Conservation (phyloP, 2,888 invertebrate genomes). For the Acanthosepion lycidas region DNA sequence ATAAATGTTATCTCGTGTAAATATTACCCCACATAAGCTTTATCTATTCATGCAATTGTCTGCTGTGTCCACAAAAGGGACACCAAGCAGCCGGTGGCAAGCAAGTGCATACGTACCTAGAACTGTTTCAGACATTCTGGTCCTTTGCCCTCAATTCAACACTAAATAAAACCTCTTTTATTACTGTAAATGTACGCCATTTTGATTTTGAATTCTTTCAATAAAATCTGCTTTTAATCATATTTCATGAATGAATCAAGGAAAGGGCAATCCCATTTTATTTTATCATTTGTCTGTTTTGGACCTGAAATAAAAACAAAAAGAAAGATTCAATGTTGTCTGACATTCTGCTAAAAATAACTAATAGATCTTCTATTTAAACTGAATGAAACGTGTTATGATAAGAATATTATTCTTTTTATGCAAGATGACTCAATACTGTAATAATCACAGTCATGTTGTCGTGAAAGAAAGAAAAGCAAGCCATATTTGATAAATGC, state of each 20-base stretch:
- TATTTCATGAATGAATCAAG: background rate
- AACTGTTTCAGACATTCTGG: background rate
- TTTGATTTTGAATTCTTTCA: background rate
- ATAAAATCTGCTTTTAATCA: constrained; percentile 33
- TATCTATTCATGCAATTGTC: constrained; percentile 4
- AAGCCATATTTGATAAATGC: background rate
- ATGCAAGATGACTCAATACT: background rate
- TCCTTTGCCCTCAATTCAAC: constrained; percentile 3
- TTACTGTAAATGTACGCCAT: background rate
- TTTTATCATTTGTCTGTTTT: background rate
- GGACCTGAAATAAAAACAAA: background rate
- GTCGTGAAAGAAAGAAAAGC: background rate
- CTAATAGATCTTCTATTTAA: background rate
- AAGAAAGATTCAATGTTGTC: background rate
- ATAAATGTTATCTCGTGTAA: constrained; percentile 11
- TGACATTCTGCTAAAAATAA: background rate
- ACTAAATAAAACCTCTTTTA: constrained; percentile 18
- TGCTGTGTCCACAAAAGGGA: constrained; percentile 17
- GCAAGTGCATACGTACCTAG: background rate
- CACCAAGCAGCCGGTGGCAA: background rate
- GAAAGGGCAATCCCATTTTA: background rate
- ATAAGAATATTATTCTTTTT: background rate
- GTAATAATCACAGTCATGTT: background rate
- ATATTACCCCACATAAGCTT: background rate
- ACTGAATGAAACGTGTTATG: background rate